A percentile compares a stretch with the other conserved stretches of the same genome.
Evolutionary conservation across 2,888 invertebrate species (phyloP).

Genomic region (Phanerotoma sp.): DNA sequence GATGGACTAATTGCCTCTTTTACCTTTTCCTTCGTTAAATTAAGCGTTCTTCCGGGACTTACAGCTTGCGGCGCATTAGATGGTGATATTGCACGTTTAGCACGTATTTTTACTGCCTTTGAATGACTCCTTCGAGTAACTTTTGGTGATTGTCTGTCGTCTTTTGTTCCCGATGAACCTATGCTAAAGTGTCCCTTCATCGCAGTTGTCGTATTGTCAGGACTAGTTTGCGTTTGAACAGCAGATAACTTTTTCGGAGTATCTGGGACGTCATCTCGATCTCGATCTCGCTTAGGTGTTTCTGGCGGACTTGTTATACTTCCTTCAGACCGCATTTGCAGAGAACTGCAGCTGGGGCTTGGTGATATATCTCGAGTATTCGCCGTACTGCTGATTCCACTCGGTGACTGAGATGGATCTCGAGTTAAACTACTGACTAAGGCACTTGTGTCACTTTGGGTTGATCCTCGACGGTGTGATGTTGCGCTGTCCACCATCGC

Average conservation of each 20-base stretch:
- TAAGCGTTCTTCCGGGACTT: conserved; percentile 49
- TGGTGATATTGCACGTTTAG: conserved; percentile 57
- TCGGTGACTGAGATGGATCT: conserved; percentile 65
- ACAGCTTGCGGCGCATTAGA: conserved; percentile 56
- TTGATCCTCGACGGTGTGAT: conserved; percentile 61
- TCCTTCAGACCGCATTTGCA: conserved; percentile 60
- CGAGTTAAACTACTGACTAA: conserved; percentile 65
- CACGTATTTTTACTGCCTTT: conserved; percentile 52
- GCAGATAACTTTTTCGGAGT: conserved; percentile 53
- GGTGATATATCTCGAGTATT: conserved; percentile 61
- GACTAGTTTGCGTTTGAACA: conserved; percentile 62
- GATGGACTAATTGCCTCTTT: conserved; percentile 90
- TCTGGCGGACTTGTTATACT: conserved; percentile 58
- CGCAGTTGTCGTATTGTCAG: conserved; percentile 54
- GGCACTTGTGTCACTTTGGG: conserved; percentile 66
- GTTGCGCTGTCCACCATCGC: conserved; percentile 55
- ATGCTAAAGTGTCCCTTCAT: conserved; percentile 65
- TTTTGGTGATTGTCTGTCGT: conserved; percentile 63
- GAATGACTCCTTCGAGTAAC: conserved; percentile 61
- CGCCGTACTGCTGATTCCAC: conserved; percentile 57
- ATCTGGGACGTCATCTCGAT: conserved; percentile 5
- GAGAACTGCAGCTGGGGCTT: conserved; percentile 61
- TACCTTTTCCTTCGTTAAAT: conserved; percentile 61
- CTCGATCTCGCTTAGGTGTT: conserved; percentile 56
- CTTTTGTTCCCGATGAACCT: conserved; percentile 61